A percentile compares a stretch with the other conserved stretches of the same genome.
Conservation (phyloP, 2,888 invertebrate species). For the Lamellibrachia satsuma region DNA sequence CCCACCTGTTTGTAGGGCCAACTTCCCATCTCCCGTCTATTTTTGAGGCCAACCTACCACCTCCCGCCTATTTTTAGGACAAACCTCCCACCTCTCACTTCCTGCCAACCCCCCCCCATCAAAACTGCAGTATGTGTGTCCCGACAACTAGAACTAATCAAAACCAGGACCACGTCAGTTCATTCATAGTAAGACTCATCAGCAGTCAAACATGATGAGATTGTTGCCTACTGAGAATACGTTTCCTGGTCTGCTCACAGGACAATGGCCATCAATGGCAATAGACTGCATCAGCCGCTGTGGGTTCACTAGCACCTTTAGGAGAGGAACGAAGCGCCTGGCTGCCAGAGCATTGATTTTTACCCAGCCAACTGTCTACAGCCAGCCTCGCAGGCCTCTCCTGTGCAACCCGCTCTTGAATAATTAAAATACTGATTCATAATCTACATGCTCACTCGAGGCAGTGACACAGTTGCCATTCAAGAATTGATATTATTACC, state of each 20-base stretch:
- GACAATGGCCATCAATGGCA: neutral
- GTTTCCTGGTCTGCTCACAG: neutral
- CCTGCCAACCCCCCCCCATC: too few species aligned
- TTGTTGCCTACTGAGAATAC: neutral
- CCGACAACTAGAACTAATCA: neutral
- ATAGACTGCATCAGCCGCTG: neutral
- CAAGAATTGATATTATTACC: neutral
- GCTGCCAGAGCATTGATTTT: neutral
- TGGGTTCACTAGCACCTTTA: neutral
- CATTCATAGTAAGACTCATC: neutral
- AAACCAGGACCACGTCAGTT: neutral
- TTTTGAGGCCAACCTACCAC: too few species aligned
- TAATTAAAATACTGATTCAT: constrained; percentile 2
- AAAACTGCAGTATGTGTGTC: neutral
- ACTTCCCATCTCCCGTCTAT: too few species aligned
- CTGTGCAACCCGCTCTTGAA: neutral
- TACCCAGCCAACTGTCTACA: neutral
- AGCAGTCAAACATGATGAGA: neutral
- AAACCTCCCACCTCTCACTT: too few species aligned
- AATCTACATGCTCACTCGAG: neutral
- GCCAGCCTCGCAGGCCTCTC: neutral
- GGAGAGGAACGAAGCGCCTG: neutral
- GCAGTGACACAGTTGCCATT: neutral
- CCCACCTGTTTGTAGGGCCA: too few species aligned
- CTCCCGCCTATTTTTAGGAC: too few species aligned